Percentiles rank a stretch among this genome's conserved stretches.
Evolutionary conservation across 2,797 vertebrate genomes (phyloP).

Genomic region (Sebastes reedi): DNA sequence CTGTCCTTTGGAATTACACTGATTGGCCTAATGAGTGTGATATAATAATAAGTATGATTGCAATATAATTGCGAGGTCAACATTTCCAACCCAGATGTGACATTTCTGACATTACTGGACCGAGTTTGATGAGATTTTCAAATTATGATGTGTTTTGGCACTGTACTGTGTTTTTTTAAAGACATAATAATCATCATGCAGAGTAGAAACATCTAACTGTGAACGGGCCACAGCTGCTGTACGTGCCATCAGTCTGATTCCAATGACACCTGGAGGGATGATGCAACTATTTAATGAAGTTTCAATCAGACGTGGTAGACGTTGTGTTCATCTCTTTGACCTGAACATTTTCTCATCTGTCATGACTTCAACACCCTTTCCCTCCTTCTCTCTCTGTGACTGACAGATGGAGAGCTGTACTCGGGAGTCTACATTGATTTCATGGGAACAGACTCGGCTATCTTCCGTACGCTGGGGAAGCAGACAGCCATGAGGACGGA

Average conservation of each 20-base stretch:
- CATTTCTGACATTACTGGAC: slow-evolving; percentile 9
- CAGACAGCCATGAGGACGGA: slow-evolving; percentile 99
- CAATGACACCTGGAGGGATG: slow-evolving; percentile 11
- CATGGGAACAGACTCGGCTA: slow-evolving; percentile 98
- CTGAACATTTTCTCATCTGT: slow-evolving; percentile 20
- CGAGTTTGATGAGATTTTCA: neutral
- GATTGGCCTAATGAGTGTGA: slow-evolving; percentile 14
- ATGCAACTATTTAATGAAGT: slow-evolving; percentile 11
- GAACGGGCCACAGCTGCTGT: slow-evolving; percentile 13
- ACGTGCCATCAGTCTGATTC: neutral
- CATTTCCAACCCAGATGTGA: slow-evolving; percentile 18
- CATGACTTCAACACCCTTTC: slow-evolving; percentile 36
- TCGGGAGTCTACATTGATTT: slow-evolving; percentile 98
- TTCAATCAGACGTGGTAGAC: slow-evolving; percentile 7
- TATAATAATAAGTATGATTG: slow-evolving; percentile 18
- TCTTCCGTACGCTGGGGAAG: slow-evolving; percentile 97
- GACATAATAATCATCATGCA: neutral
- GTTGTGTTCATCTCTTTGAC: slow-evolving; percentile 4
- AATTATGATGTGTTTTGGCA: slow-evolving; percentile 15
- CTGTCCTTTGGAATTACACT: slow-evolving; percentile 26
- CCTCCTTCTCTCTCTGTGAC: slow-evolving; percentile 33
- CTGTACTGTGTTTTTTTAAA: neutral
- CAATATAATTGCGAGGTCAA: slow-evolving; percentile 21
- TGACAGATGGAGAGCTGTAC: slow-evolving; percentile 96
- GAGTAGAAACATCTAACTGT: neutral